Percentiles rank a stretch among this genome's conserved stretches.
Evolutionary conservation across 2,888 invertebrate genomes (phyloP).

Genomic region (Stegana nigrithorax): DNA sequence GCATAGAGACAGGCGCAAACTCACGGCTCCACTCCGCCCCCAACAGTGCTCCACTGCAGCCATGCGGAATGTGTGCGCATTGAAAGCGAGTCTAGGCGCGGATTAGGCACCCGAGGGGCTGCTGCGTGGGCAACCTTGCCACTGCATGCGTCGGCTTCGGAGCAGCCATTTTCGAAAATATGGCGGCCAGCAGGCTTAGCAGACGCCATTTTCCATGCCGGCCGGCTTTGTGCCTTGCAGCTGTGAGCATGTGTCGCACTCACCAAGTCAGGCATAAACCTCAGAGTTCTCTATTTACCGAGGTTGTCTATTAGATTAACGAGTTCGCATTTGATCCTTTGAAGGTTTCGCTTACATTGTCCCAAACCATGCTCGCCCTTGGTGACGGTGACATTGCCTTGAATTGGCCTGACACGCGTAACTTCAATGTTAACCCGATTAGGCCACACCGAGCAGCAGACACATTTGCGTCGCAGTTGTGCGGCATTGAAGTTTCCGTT

Average conservation of each 20-base stretch:
- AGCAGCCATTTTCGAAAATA: not conserved
- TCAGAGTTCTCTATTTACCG: not conserved
- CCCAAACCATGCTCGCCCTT: too few relatives aligned
- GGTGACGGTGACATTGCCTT: too few relatives aligned
- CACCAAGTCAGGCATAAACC: too few relatives aligned
- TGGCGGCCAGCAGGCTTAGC: not conserved
- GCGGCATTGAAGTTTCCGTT: not conserved
- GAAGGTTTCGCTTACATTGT: not conserved
- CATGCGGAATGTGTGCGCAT: slow-evolving; percentile 25
- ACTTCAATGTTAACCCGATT: slow-evolving; percentile 7
- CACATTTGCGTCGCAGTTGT: not conserved
- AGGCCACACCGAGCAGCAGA: not conserved
- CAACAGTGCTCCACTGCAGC: slow-evolving; percentile 25
- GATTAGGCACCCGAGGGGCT: not conserved
- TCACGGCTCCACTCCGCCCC: too few relatives aligned
- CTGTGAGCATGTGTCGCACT: too few relatives aligned
- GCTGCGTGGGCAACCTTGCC: not conserved
- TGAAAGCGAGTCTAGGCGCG: slow-evolving; percentile 2
- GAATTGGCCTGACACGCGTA: not conserved
- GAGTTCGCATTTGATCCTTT: not conserved
- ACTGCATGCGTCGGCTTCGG: not conserved
- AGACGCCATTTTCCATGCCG: not conserved
- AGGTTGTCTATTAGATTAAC: not conserved
- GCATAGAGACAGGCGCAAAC: slow-evolving; percentile 20
- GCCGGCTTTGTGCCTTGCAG: too few relatives aligned